A percentile compares a stretch with the other conserved stretches of the same genome.
phyloP scores from a whole-genome alignment of 1,140 invertebrate genomes.

The Apis laboriosa region DNA sequence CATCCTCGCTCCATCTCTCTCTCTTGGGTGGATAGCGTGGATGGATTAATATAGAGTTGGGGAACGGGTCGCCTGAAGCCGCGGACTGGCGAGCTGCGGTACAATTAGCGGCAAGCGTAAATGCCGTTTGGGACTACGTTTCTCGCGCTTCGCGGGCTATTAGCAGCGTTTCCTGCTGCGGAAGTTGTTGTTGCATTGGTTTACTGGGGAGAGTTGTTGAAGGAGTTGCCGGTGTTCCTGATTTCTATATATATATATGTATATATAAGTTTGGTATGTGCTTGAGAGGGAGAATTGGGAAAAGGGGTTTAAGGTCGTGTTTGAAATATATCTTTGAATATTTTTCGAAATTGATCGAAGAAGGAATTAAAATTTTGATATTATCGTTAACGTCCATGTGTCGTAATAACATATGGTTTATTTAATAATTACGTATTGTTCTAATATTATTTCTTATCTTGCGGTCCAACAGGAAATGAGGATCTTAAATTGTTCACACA shows the following conservation, averaged over 20 bases:
- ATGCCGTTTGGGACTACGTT: conserved; percentile 4
- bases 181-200: background rate
- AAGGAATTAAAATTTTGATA: no score
- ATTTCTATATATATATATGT: background rate
- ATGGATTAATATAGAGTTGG: conserved; percentile 31
- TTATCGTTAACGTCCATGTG: no score
- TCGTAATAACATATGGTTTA: no score
- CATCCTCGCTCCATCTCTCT: background rate
- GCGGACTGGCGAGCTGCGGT: conserved; percentile 12
- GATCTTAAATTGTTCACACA: background rate
- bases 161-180: background rate
- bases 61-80: conserved; percentile 10
- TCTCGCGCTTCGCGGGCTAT: conserved; percentile 21
- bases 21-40: background rate
- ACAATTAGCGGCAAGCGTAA: conserved; percentile 31
- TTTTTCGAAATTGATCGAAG: no score
- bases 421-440: background rate
- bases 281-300: background rate
- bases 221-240: background rate
- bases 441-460: background rate
- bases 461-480: background rate
- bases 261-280: background rate
- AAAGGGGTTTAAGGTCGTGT: background rate
- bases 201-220: background rate
- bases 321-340: no score